Conservation (phyloP, 2,888 invertebrate species). For the Timema podura region DNA sequence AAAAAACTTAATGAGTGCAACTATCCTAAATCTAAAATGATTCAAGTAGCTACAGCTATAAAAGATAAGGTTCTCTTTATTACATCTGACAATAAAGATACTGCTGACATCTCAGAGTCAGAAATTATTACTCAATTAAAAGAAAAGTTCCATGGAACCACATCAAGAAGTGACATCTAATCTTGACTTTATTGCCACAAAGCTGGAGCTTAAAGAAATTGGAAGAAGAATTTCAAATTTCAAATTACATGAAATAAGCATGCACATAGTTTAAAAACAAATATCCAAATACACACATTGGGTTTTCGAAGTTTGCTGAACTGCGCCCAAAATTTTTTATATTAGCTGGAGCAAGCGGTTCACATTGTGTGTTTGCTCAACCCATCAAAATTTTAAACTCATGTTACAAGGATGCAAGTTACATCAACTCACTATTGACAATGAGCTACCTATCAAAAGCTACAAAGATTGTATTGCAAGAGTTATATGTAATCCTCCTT, state of each 20-base stretch:
- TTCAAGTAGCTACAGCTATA: too few species aligned
- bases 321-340: background rate
- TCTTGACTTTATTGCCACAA: too few species aligned
- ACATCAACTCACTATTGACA: background rate
- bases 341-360: background rate
- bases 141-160: too few species aligned
- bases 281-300: background rate
- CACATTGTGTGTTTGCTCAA: background rate
- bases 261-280: background rate
- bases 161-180: too few species aligned
- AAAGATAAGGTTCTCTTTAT: too few species aligned
- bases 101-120: too few species aligned
- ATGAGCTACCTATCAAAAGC: background rate
- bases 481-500: background rate
- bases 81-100: too few species aligned
- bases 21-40: too few species aligned
- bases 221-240: too few species aligned
- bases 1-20: too few species aligned
- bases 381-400: background rate
- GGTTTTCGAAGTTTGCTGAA: background rate
- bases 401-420: background rate
- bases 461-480: background rate
- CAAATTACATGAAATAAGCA: background rate
- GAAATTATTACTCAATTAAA: too few species aligned
- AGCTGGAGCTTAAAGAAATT: too few species aligned